phyloP scores from a whole-genome alignment of 2,888 invertebrate species.

The Eudemis profundana region DNA sequence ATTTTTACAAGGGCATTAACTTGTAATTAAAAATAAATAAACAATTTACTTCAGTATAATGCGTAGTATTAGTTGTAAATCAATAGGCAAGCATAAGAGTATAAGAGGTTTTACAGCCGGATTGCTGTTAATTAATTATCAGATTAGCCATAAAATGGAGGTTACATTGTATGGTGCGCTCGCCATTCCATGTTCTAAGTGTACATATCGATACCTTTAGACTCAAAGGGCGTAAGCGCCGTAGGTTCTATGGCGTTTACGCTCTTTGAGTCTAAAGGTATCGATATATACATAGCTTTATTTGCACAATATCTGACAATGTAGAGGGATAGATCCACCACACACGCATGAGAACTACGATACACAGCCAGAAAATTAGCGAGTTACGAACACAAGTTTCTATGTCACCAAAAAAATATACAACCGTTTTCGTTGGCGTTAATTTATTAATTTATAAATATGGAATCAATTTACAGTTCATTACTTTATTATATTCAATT shows the following conservation, averaged over 20 bases:
- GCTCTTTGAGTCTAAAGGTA: too few relatives aligned
- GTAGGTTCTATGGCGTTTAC: too few relatives aligned
- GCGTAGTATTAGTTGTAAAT: slow-evolving; percentile 38
- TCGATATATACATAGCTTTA: neutral
- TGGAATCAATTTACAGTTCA: too few relatives aligned
- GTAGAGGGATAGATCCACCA: neutral
- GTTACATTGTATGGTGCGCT: slow-evolving; percentile 24
- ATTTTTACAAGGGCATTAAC: slow-evolving; percentile 23
- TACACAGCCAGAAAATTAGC: too few relatives aligned
- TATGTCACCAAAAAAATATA: too few relatives aligned
- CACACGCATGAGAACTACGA: too few relatives aligned
- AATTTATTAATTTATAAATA: too few relatives aligned
- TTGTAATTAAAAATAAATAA: slow-evolving; percentile 33
- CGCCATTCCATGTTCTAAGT: slow-evolving; percentile 11
- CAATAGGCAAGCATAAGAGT: slow-evolving; percentile 23
- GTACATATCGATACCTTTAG: too few relatives aligned
- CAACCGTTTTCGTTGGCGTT: too few relatives aligned
- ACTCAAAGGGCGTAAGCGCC: too few relatives aligned
- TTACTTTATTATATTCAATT: too few relatives aligned
- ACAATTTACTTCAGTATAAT: slow-evolving; percentile 30
- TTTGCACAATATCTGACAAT: slow-evolving; percentile 6
- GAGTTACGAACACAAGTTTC: too few relatives aligned
- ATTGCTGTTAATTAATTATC: slow-evolving; percentile 37
- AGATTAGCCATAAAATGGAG: slow-evolving; percentile 20
- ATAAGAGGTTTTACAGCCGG: slow-evolving; percentile 31